Evolutionary conservation across 2,113 vertebrate species (phyloP).

Genomic region (Pollachius pollachius): DNA sequence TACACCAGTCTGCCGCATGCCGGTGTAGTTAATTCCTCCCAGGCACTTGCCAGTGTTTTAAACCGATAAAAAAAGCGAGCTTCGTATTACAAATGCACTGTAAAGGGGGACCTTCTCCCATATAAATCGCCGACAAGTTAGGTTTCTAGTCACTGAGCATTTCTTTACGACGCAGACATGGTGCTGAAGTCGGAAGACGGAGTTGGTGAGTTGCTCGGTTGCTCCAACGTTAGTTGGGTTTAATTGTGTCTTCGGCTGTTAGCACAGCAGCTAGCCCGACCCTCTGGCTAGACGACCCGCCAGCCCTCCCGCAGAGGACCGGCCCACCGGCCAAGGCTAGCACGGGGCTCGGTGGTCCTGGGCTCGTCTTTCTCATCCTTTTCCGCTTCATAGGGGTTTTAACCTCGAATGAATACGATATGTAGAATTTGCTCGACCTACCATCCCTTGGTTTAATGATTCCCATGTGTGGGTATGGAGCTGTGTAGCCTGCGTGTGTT

Average conservation of each 20-base stretch:
- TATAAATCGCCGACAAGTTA: not conserved
- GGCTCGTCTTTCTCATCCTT: too few relatives aligned
- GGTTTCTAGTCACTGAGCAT: constrained; percentile 1
- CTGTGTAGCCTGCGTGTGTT: too few relatives aligned
- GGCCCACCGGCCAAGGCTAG: too few relatives aligned
- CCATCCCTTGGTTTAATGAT: too few relatives aligned
- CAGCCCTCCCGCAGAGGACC: too few relatives aligned
- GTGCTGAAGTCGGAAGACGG: constrained; percentile 69
- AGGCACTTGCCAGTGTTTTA: not conserved
- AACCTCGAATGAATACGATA: too few relatives aligned
- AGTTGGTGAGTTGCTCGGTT: constrained; percentile 62
- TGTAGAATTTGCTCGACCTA: too few relatives aligned
- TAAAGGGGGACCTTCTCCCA: not conserved
- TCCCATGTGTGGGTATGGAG: too few relatives aligned
- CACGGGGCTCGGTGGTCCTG: too few relatives aligned
- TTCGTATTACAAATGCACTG: not conserved
- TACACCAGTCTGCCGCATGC: constrained; percentile 6
- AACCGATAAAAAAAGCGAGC: not conserved
- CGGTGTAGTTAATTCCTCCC: constrained; percentile 3
- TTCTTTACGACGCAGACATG: constrained; percentile 33
- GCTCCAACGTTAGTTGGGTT: not conserved
- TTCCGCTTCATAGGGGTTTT: too few relatives aligned
- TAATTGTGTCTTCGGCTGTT: constrained; percentile 5
- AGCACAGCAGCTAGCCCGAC: constrained; percentile 4
- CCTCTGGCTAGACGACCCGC: too few relatives aligned